Base-by-base conservation (phyloP, 2,113 vertebrate species). In the Myotis davidii region DNA sequence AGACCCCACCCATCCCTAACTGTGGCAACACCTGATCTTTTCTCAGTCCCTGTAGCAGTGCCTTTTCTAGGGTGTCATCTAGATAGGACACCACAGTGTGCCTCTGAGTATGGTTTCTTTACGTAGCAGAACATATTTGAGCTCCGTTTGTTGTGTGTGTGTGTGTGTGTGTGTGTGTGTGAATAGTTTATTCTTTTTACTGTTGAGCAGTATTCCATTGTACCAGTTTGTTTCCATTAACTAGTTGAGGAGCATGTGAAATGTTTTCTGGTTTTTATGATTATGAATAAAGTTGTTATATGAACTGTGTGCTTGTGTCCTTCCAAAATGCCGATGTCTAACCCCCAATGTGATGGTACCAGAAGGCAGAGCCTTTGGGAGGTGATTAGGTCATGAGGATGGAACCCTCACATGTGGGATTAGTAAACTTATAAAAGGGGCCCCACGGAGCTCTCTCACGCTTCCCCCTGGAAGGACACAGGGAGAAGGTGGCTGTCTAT, bases 21-120 rank as follows among this genome's bases (percentile, higher is more conserved):
- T 14, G 16, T 37, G 8, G 11, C 16, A 27, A 13, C 50, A 18
- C 25, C 8, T 25, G 9, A 16, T 45, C 0, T 56, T 77, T 48
- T 52, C 64, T 73, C 21, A 34, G 39, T 8, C 21, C 1, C 37
- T 45, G 48, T 17, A 25, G 29, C 21, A 2, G 21, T 34, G 34
- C 18, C 42, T 48, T 16, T 70, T 18, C 54, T n/a, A 34, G 27
- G 52, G 52, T 18, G 4, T 27, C 73, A 0, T 39, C 3, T 42
- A 13, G 32, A 7, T 9, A 16, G 45, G 42, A 5, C 11, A 6
- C 5, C 3, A 3, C 29, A 9, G 20, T 4, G 2, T 3, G 9
- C 12, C 32, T 70, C 37, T 27, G 12, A 48, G 29, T 12, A 48
- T 2, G 9, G 9, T 23, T 27, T 88, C 73, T 84, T 34, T 61